Evolutionary conservation across 2,888 invertebrate genomes (phyloP), one percentile per base, ranked within the genome.

Genomic region (Psococerastis gibbosa): DNA sequence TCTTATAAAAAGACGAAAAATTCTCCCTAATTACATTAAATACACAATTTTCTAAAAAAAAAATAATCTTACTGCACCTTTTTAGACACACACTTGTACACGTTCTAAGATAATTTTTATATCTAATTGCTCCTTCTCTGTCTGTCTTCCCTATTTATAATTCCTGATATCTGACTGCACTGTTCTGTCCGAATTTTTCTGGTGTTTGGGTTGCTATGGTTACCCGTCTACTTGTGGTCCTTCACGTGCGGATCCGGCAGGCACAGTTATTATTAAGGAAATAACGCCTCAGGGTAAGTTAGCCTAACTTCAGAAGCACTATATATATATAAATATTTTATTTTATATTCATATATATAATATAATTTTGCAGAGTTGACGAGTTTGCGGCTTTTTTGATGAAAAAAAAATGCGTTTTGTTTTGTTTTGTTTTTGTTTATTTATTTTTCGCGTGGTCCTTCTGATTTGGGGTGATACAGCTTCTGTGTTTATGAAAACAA

Each of bases 61-160:
- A 4, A 15, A 31, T 31, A 9, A 9, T 33, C 9, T 33, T 16
- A 33, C 33, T 16, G 33, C 33, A 33, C 17, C 33, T 33, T 33
- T 33, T 15, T 33, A 33, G 15, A 33, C 16, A 33, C 17, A 33
- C 17, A 16, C 22, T 48, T 41, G 35, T 34, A 42, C 38, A 47
- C 23, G 22, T 23, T 47, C 41, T 35, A n/a, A 31, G 13, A 20
- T 38, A 41, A 13, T 45, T 42, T 42, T 23, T 41, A 22, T 32
- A 45, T 46, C 46, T 38, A 43, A 34, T 47, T 45, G 42, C 45
- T 48, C 48, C 42, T 35, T 43, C 43, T 48, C 47, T 48, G 48
- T 45, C 35, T 45, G 43, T 35, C 45, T 46, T 13, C 44, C 35
- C 45, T 49, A 43, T 48, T 46, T 46, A 48, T 27, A 38, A 42